A percentile compares a stretch with the other conserved stretches of the same genome.
These are phyloP conservation scores for Pangasianodon gigas DNA, from an alignment of 2,113 vertebrate genomes.

Conservation along the genomic window DNA sequence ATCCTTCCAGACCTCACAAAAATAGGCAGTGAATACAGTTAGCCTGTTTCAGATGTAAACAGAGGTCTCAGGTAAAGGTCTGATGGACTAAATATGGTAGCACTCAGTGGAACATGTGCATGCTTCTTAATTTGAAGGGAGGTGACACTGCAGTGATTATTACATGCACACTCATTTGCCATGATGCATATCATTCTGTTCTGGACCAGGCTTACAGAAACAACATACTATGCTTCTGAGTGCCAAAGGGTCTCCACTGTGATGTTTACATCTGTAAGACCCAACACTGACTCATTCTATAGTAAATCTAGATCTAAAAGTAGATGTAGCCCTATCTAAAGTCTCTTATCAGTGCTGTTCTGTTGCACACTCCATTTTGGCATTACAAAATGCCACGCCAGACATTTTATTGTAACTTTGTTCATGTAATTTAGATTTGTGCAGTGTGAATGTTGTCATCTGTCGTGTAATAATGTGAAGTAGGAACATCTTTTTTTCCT, in stretches of 20 bases:
- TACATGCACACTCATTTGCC: constrained; percentile 11
- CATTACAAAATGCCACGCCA: constrained; percentile 21
- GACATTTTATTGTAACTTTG: constrained; percentile 31
- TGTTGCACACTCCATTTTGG: background rate
- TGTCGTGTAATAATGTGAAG: constrained; percentile 22
- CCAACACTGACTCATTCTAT: constrained; percentile 7
- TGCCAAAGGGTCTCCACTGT: constrained; percentile 50
- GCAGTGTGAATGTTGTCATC: background rate
- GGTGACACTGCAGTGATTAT: constrained; percentile 10
- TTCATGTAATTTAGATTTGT: constrained; percentile 2
- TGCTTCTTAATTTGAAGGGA: background rate
- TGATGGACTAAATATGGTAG: background rate
- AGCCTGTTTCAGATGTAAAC: background rate
- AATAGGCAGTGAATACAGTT: background rate
- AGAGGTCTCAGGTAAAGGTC: constrained; percentile 25
- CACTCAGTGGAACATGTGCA: constrained; percentile 13
- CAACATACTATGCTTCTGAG: constrained; percentile 34
- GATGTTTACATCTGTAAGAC: constrained; percentile 21
- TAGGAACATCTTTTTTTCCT: background rate
- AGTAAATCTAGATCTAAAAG: background rate
- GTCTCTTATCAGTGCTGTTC: constrained; percentile 8
- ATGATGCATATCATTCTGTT: constrained; percentile 43
- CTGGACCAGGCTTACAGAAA: constrained; percentile 19
- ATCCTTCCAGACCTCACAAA: background rate
- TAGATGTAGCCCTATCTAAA: constrained; percentile 4